Percentiles rank a stretch among this genome's conserved stretches.
Conservation (phyloP, 1,140 invertebrate genomes). For the Idris sp. region DNA sequence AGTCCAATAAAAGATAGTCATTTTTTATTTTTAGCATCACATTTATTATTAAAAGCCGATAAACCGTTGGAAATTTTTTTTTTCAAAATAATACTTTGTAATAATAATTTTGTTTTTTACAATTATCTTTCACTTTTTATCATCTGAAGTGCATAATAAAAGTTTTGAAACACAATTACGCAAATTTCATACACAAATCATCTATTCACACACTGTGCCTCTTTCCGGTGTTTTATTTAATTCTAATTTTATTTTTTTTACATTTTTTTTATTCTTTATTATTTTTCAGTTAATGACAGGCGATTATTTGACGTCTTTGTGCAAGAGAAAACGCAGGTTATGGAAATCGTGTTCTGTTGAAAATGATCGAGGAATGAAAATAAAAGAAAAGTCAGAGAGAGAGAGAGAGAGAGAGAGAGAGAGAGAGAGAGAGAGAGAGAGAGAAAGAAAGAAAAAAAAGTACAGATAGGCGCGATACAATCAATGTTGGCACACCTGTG, state of each 20-base stretch:
- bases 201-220: not conserved
- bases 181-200: too few species aligned
- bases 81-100: too few species aligned
- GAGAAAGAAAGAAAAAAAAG: not conserved
- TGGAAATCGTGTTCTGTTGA: slow-evolving; percentile 36
- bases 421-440: not conserved
- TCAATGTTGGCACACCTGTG: slow-evolving; percentile 58
- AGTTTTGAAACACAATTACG: too few species aligned
- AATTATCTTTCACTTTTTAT: too few species aligned
- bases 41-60: too few species aligned
- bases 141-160: too few species aligned
- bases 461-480: slow-evolving; percentile 38
- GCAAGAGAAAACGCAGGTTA: slow-evolving; percentile 37
- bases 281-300: slow-evolving; percentile 25
- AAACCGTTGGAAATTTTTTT: too few species aligned
- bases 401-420: not conserved
- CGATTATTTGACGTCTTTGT: slow-evolving; percentile 42
- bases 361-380: slow-evolving; percentile 32
- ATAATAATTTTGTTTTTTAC: too few species aligned
- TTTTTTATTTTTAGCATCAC: too few species aligned
- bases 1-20: too few species aligned
- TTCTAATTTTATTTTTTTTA: slow-evolving; percentile 14
- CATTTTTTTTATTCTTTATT: slow-evolving; percentile 16
- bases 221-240: slow-evolving; percentile 11
- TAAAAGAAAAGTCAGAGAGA: not conserved